phyloP scores from a whole-genome alignment of 2,113 vertebrate species.

The Petrocephalus microphthalmus region DNA sequence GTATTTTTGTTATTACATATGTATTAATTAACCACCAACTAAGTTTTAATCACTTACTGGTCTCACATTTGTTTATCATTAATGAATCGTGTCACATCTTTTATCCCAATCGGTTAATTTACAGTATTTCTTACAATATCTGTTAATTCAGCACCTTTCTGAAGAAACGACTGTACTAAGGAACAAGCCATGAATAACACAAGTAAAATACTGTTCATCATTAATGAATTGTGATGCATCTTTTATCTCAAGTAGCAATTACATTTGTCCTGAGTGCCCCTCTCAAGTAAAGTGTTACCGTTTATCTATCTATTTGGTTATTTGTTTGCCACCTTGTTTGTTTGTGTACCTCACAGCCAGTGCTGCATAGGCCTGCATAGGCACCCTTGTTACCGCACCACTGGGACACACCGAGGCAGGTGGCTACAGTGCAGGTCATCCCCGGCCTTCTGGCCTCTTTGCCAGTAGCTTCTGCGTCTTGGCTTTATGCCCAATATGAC shows the following conservation, averaged over 20 bases:
- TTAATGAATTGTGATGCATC: neutral
- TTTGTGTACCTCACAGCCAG: neutral
- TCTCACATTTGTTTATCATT: neutral
- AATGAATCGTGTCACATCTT: neutral
- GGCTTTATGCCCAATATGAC: neutral
- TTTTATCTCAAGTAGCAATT: neutral
- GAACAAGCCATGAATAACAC: neutral
- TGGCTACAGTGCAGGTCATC: neutral
- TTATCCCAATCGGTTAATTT: neutral
- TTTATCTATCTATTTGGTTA: neutral
- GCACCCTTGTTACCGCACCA: neutral
- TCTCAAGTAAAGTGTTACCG: too few relatives aligned
- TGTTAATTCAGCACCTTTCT: neutral
- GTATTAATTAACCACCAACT: neutral
- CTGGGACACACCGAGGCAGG: neutral
- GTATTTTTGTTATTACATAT: neutral
- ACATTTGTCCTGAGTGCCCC: neutral
- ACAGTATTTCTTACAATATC: neutral
- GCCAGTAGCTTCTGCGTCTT: neutral
- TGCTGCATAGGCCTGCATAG: neutral
- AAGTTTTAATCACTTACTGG: neutral
- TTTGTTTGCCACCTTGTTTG: neutral
- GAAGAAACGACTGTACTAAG: neutral
- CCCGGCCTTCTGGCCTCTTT: neutral
- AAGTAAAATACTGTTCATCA: too few relatives aligned